These are phyloP conservation scores for Porites rus DNA, from an alignment of 92 coral and sea anemone genomes.

Conservation along the genomic window DNA sequence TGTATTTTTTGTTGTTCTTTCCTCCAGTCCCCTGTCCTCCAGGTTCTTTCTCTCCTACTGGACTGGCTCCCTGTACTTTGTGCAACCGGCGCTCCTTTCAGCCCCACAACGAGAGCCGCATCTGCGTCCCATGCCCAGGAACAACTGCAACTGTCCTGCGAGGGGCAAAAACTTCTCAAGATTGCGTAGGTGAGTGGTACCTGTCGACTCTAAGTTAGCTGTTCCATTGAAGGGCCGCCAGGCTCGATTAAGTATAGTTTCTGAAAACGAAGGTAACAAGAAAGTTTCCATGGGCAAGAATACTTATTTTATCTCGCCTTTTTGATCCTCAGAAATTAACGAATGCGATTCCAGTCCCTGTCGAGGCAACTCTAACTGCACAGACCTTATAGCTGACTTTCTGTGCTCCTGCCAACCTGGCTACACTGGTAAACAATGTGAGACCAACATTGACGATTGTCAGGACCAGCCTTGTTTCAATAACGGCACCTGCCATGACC, in stretches of 20 bases:
- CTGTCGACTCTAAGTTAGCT: no score
- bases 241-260: no score
- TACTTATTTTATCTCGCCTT: no score
- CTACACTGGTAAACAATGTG: conserved; percentile 72
- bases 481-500: conserved; percentile 69
- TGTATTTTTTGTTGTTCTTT: background rate
- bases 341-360: conserved; percentile 71
- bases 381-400: conserved; percentile 58
- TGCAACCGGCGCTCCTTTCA: conserved; percentile 70
- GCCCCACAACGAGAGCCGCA: conserved; percentile 50
- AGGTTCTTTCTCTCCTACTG: conserved; percentile 72
- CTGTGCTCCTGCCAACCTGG: conserved; percentile 68
- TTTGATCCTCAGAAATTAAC: conserved; percentile 35
- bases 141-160: conserved; percentile 46
- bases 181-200: conserved; percentile 53
- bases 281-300: no score
- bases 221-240: no score
- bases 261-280: no score
- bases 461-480: conserved; percentile 72
- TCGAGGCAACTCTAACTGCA: conserved; percentile 49
- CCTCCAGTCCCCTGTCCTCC: conserved; percentile 53
- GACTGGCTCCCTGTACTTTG: conserved; percentile 63
- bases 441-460: conserved; percentile 71
- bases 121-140: conserved; percentile 64
- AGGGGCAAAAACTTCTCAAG: conserved; percentile 49